Conservation (phyloP, 1,140 invertebrate genomes). For the Drosophila serrata region DNA sequence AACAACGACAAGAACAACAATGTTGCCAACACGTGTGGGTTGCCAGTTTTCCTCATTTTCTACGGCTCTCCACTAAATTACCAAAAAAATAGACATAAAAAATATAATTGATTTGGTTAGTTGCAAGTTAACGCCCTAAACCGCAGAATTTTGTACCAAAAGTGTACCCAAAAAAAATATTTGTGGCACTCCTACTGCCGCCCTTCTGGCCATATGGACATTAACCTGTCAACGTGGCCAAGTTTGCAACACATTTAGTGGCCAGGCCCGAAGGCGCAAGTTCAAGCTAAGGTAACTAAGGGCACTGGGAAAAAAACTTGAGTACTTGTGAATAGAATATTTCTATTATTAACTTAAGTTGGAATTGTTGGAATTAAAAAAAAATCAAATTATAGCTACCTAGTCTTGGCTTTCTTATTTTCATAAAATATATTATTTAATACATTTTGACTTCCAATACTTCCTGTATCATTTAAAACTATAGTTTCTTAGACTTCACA, state of each 20-base stretch:
- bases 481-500: neutral
- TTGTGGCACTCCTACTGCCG: conserved; percentile 1
- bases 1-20: conserved; percentile 47
- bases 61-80: conserved; percentile 16
- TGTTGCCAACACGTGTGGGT: conserved; percentile 48
- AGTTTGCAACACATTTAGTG: conserved; percentile 79
- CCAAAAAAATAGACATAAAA: neutral
- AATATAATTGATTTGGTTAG: conserved; percentile 67
- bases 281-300: conserved; percentile 17
- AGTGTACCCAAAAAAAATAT: conserved; percentile 15
- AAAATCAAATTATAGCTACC: no score
- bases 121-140: conserved; percentile 60
- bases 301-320: neutral
- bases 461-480: neutral
- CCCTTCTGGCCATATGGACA: conserved; percentile 49
- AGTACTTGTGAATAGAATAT: neutral
- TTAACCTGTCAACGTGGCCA: conserved; percentile 81
- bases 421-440: neutral
- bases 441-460: neutral
- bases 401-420: neutral
- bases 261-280: conserved; percentile 49
- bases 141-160: conserved; percentile 44
- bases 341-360: neutral
- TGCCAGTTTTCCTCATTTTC: conserved; percentile 28
- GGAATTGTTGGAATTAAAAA: no score